These are phyloP conservation scores for Rattus rattus DNA, from an alignment of 2,113 vertebrate species.

Conservation along the genomic window DNA sequence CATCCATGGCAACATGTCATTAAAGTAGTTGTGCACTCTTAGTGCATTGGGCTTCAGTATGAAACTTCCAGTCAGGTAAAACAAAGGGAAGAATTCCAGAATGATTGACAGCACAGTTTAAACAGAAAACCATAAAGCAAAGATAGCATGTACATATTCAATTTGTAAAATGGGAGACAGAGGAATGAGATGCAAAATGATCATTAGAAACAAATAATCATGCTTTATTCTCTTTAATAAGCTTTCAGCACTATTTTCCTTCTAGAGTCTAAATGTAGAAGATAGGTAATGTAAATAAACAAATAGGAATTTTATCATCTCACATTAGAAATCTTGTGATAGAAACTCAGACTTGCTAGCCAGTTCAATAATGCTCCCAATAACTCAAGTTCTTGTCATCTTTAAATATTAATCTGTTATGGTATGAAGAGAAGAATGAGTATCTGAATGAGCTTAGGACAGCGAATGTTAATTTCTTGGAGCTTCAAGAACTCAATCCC, in stretches of 20 bases:
- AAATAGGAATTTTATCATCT: neutral
- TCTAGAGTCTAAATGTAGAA: neutral
- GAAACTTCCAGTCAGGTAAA: neutral
- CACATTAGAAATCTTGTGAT: neutral
- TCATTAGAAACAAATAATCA: neutral
- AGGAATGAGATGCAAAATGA: neutral
- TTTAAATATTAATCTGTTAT: neutral
- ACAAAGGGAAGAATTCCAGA: neutral
- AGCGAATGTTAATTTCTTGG: neutral
- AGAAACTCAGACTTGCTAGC: neutral
- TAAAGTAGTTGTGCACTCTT: neutral
- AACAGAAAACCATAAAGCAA: neutral
- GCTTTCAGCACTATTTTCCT: neutral
- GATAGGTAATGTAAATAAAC: neutral
- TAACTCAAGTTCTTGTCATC: neutral
- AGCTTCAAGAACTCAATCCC: neutral
- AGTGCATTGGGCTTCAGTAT: neutral
- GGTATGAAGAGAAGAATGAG: neutral
- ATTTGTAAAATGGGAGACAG: conserved; percentile 4
- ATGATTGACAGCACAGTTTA: neutral
- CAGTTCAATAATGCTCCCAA: neutral
- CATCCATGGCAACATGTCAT: neutral
- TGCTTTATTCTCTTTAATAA: conserved; percentile 20
- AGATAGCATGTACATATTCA: neutral
- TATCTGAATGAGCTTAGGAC: neutral